Conservation (phyloP, 2,113 vertebrate species). For the Siphamia tubifer region DNA sequence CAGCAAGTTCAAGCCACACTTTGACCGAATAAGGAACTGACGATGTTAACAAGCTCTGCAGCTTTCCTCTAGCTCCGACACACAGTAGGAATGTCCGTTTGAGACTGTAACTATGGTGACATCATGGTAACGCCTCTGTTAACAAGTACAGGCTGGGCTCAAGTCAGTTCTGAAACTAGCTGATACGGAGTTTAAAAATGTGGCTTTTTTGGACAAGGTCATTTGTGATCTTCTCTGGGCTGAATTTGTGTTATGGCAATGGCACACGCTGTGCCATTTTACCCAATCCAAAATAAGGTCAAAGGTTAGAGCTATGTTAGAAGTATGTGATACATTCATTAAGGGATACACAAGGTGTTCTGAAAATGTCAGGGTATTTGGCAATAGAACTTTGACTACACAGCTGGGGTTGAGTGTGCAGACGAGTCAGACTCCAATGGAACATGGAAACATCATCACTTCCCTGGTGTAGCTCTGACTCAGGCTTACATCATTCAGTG, state of each 20-base stretch:
- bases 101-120: constrained; percentile 47
- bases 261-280: no score
- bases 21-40: constrained; percentile 77
- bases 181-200: background rate
- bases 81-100: constrained; percentile 62
- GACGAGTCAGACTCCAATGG: constrained; percentile 4
- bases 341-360: no score
- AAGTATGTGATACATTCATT: no score
- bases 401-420: constrained; percentile 5
- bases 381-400: background rate
- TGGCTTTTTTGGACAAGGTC: background rate
- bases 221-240: no score
- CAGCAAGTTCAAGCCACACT: constrained; percentile 64
- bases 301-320: no score
- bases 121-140: constrained; percentile 40
- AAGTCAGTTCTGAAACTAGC: background rate
- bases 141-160: constrained; percentile 8
- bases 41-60: constrained; percentile 20
- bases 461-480: constrained; percentile 63
- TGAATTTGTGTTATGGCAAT: background rate
- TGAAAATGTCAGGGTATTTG: no score
- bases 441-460: constrained; percentile 44
- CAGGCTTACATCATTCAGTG: constrained; percentile 60
- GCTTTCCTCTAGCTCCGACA: constrained; percentile 42
- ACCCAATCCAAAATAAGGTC: no score